Conservation (phyloP, 2,888 invertebrate genomes). For the Hyalella azteca region DNA sequence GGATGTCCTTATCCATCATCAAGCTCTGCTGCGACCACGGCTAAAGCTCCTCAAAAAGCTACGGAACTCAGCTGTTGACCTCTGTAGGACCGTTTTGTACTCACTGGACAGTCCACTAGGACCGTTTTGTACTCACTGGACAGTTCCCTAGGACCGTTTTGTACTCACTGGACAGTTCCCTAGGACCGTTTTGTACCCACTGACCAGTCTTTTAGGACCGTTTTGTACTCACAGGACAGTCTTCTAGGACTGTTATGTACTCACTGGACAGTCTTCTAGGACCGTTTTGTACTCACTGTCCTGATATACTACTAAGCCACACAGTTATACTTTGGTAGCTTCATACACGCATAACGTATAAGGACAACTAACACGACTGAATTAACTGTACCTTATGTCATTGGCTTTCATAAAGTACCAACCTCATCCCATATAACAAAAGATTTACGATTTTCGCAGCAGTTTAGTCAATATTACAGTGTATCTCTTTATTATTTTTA, state of each 20-base stretch:
- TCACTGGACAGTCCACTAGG: too few species aligned
- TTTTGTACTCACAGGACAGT: not conserved
- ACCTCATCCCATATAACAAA: too few species aligned
- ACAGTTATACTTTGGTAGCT: not conserved
- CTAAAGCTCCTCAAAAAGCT: not conserved
- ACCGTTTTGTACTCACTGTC: not conserved
- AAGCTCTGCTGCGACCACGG: not conserved
- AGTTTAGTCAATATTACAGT: too few species aligned
- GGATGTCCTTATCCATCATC: conserved; percentile 35
- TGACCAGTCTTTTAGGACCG: not conserved
- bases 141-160: not conserved
- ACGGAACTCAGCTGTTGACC: not conserved
- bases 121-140: not conserved
- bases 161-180: not conserved
- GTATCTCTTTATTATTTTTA: too few species aligned
- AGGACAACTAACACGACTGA: too few species aligned
- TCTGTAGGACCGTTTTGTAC: not conserved
- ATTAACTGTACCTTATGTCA: too few species aligned
- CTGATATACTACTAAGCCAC: too few species aligned
- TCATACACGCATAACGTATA: too few species aligned
- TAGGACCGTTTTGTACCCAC: not conserved
- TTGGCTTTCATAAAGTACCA: too few species aligned
- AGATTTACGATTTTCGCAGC: too few species aligned
- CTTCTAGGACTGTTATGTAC: not conserved
- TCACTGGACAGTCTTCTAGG: not conserved